Evolutionary conservation across 2,888 invertebrate species (phyloP).

Genomic region (Brachypalpus laphriformis): DNA sequence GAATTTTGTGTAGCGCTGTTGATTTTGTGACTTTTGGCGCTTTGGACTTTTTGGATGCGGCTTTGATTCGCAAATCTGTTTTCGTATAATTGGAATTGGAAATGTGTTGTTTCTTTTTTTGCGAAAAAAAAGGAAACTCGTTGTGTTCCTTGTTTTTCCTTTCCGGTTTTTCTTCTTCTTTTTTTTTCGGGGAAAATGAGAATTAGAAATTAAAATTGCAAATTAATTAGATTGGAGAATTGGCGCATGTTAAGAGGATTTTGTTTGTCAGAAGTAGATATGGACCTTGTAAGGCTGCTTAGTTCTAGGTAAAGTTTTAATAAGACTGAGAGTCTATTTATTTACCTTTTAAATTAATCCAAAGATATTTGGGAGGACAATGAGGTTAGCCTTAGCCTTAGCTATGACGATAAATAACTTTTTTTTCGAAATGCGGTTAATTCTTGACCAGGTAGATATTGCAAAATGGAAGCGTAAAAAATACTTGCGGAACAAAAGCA

Average conservation of each 20-base stretch:
- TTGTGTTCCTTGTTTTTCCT: conserved; percentile 10
- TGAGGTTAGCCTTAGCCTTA: background rate
- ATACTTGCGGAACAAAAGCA: too few species aligned
- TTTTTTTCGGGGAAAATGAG: background rate
- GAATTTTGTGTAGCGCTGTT: conserved; percentile 42
- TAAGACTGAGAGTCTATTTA: background rate
- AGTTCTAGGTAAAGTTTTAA: background rate
- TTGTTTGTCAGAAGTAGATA: background rate
- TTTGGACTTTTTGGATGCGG: conserved; percentile 16
- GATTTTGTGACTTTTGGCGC: conserved; percentile 36
- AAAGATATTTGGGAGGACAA: background rate
- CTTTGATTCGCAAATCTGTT: conserved; percentile 65
- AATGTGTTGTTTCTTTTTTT: conserved; percentile 43
- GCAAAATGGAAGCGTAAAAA: too few species aligned
- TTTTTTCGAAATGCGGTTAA: too few species aligned
- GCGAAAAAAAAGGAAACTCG: background rate
- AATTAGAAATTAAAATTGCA: conserved; percentile 50
- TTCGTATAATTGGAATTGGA: conserved; percentile 63
- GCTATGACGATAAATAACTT: too few species aligned
- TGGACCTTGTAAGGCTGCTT: background rate
- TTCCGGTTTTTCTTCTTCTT: background rate
- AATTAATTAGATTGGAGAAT: conserved; percentile 30
- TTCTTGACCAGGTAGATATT: too few species aligned
- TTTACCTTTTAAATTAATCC: background rate
- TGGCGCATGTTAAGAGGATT: background rate